phyloP scores from a whole-genome alignment of 2,888 invertebrate species.

The Amphimallon solstitiale region DNA sequence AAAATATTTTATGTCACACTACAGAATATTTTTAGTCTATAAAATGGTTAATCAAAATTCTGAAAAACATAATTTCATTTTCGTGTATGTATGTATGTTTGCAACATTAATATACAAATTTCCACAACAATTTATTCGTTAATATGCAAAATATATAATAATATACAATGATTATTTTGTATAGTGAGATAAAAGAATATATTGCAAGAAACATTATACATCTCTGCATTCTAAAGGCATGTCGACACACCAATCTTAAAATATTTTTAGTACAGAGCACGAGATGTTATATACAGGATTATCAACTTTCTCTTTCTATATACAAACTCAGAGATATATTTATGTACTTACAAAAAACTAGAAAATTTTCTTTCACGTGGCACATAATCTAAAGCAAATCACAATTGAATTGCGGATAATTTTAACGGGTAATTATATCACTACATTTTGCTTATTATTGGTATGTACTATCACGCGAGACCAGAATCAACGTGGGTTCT shows the following conservation, averaged over 20 bases:
- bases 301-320: constrained; percentile 21
- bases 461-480: constrained; percentile 60
- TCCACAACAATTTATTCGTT: constrained; percentile 21
- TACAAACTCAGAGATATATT: constrained; percentile 22
- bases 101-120: neutral
- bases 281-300: constrained; percentile 33
- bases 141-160: constrained; percentile 35
- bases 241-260: constrained; percentile 5
- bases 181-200: constrained; percentile 12
- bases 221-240: constrained; percentile 25
- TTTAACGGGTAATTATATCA: constrained; percentile 15
- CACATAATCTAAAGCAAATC: constrained; percentile 34
- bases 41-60: no score
- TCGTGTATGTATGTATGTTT: no score
- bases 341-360: constrained; percentile 33
- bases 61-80: no score
- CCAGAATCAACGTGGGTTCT: constrained; percentile 64
- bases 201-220: constrained; percentile 11
- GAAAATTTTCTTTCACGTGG: constrained; percentile 22
- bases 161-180: constrained; percentile 7
- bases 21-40: no score
- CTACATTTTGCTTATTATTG: constrained; percentile 7
- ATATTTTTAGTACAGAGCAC: constrained; percentile 21
- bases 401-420: constrained; percentile 18
- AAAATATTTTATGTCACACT: no score